phyloP scores from a whole-genome alignment of 2,888 invertebrate species.

The Pollenia amentaria region DNA sequence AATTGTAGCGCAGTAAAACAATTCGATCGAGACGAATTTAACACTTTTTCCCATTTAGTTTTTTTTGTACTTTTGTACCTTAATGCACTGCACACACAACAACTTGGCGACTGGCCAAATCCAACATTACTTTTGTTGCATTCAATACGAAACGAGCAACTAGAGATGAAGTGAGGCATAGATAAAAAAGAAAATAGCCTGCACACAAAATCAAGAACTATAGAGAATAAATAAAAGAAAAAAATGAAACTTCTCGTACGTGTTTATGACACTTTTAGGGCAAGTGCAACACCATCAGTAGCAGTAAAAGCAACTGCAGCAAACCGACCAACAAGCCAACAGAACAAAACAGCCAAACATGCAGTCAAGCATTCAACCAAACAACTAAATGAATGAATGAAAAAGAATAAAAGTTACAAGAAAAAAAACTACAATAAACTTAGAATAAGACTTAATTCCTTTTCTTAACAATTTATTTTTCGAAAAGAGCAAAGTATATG shows the following conservation, averaged over 20 bases:
- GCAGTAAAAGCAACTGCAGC: slow-evolving; percentile 42
- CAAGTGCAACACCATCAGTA: slow-evolving; percentile 68
- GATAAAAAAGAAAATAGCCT: neutral
- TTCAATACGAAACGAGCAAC: slow-evolving; percentile 32
- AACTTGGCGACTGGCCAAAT: slow-evolving; percentile 65
- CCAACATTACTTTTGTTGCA: slow-evolving; percentile 54
- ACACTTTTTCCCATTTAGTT: neutral
- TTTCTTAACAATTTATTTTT: neutral
- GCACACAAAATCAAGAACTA: slow-evolving; percentile 40
- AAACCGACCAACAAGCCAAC: slow-evolving; percentile 20
- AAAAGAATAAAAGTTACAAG: neutral
- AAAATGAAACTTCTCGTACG: slow-evolving; percentile 67
- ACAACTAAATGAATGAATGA: slow-evolving; percentile 51
- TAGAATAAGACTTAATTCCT: slow-evolving; percentile 48
- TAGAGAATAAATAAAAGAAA: slow-evolving; percentile 40
- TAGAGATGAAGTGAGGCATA: neutral
- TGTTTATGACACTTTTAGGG: slow-evolving; percentile 73
- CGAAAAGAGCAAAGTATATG: neutral
- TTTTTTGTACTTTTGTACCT: slow-evolving; percentile 6
- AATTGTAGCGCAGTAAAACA: slow-evolving; percentile 5
- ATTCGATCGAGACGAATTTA: slow-evolving; percentile 39
- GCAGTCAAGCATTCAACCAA: slow-evolving; percentile 47
- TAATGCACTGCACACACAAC: slow-evolving; percentile 8
- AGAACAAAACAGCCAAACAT: slow-evolving; percentile 22
- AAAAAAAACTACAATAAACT: slow-evolving; percentile 43